Evolutionary conservation across 2,888 invertebrate genomes (phyloP).

Genomic region (Sialis lutaria): DNA sequence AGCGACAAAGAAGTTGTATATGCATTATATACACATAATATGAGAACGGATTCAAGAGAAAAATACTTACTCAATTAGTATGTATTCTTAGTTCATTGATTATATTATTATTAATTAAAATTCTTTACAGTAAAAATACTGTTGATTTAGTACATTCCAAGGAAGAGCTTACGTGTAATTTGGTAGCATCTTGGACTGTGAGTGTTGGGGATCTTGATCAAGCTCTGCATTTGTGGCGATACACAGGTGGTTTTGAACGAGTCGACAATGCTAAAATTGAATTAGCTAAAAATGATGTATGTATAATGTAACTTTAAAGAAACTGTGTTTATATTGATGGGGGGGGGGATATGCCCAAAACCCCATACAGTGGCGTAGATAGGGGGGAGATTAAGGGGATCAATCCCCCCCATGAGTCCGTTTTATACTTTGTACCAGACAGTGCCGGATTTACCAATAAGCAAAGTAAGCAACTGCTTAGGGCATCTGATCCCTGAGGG

Average conservation of each 20-base stretch:
- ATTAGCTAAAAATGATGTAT: constrained; percentile 19
- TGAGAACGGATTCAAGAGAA: constrained; percentile 73
- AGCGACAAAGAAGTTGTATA: constrained; percentile 93
- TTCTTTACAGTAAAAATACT: constrained; percentile 46
- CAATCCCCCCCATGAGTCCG: too few relatives aligned
- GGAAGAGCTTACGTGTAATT: constrained; percentile 59
- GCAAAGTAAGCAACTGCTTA: too few relatives aligned
- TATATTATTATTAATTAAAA: background rate
- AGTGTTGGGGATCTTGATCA: constrained; percentile 96
- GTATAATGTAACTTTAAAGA: too few relatives aligned
- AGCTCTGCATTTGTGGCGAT: constrained; percentile 89
- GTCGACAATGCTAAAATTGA: constrained; percentile 62
- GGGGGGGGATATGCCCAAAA: too few relatives aligned
- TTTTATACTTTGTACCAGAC: too few relatives aligned
- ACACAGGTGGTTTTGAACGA: constrained; percentile 79
- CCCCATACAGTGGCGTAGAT: too few relatives aligned
- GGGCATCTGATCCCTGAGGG: too few relatives aligned
- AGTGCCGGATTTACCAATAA: too few relatives aligned
- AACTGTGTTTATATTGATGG: too few relatives aligned
- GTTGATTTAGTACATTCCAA: constrained; percentile 60
- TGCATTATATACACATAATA: constrained; percentile 88
- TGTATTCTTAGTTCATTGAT: constrained; percentile 25
- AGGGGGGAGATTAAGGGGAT: too few relatives aligned
- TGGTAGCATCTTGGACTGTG: constrained; percentile 93
- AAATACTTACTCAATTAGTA: constrained; percentile 85